A percentile compares a stretch with the other conserved stretches of the same genome.
Conservation (phyloP, 2,113 vertebrate species). For the Leiothrix lutea region DNA sequence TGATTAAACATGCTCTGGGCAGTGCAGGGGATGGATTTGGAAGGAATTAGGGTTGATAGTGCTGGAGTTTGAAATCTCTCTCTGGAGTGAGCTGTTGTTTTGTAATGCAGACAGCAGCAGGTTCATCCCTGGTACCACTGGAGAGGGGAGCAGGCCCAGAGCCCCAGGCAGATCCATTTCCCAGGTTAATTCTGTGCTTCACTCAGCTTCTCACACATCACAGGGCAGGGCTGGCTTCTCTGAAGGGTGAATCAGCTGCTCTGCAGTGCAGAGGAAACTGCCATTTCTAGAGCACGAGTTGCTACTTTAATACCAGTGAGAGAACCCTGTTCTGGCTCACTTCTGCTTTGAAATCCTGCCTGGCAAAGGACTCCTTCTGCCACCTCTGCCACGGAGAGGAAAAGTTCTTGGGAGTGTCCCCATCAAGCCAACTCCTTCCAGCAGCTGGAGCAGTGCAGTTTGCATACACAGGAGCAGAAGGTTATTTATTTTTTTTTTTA, state of each 20-base stretch:
- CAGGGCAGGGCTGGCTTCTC: background rate
- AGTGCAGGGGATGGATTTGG: background rate
- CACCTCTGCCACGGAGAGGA: background rate
- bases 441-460: background rate
- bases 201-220: background rate
- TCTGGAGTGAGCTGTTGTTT: background rate
- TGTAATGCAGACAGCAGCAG: background rate
- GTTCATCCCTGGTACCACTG: accelerated
- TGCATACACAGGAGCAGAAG: background rate
- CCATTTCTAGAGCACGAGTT: background rate
- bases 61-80: background rate
- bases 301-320: background rate
- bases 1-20: background rate
- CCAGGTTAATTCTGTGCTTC: background rate
- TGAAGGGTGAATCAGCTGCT: background rate
- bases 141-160: background rate
- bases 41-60: background rate
- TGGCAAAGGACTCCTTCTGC: background rate
- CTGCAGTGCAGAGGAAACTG: background rate
- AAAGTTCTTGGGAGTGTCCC: background rate
- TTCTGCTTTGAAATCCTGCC: background rate
- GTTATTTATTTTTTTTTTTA: background rate
- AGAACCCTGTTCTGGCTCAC: background rate
- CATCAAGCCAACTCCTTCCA: background rate
- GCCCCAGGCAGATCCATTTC: background rate